phyloP scores from a whole-genome alignment of 2,797 vertebrate genomes.

The Fratercula arctica region DNA sequence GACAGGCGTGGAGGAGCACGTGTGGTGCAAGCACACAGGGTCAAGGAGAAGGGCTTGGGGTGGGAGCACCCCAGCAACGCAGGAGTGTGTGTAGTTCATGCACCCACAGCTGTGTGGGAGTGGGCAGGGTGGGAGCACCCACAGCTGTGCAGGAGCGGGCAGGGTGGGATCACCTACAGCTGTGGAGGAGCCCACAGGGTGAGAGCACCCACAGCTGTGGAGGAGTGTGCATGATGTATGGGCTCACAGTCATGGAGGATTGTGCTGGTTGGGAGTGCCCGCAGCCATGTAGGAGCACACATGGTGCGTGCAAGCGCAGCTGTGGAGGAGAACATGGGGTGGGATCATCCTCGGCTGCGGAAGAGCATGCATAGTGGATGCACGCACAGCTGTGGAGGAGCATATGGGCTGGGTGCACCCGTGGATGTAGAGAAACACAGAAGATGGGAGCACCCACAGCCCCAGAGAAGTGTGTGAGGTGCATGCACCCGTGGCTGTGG shows the following conservation, averaged over 20 bases:
- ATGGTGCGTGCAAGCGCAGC: rapidly evolving
- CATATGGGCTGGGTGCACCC: neutral
- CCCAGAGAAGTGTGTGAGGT: neutral
- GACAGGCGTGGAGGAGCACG: rapidly evolving
- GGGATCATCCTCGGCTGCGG: neutral
- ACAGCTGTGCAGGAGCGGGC: neutral
- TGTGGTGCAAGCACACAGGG: rapidly evolving
- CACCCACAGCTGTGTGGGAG: neutral
- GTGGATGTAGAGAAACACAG: neutral
- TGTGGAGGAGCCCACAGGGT: neutral
- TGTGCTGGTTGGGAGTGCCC: neutral
- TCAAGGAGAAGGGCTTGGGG: neutral
- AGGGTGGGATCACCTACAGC: neutral
- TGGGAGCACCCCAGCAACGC: neutral
- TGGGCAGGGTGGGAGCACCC: no score
- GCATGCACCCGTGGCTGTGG: rapidly evolving
- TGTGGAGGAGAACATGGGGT: neutral
- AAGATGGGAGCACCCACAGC: neutral
- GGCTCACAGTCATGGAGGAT: rapidly evolving
- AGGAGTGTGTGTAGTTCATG: neutral
- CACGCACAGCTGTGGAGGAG: neutral
- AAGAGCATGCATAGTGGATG: rapidly evolving
- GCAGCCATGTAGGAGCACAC: neutral
- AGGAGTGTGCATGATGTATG: rapidly evolving
- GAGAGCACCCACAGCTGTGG: neutral